A percentile compares a stretch with the other conserved stretches of the same genome.
Conservation (phyloP, 1,140 invertebrate species). For the Bombus pyrosoma region DNA sequence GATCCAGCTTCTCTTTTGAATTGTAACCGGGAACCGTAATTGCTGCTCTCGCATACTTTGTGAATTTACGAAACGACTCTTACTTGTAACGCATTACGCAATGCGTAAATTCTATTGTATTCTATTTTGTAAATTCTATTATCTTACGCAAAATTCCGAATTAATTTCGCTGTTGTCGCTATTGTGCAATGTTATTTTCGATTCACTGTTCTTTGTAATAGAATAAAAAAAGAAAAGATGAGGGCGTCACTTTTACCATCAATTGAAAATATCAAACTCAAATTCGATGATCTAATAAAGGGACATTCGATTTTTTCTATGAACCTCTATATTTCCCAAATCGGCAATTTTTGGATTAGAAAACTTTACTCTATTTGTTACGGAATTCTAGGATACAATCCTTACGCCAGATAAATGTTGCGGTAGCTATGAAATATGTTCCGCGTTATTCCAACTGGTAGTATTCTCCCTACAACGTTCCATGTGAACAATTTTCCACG, state of each 20-base stretch:
- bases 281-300: background rate
- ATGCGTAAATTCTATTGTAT: too few species aligned
- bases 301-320: background rate
- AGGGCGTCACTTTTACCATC: too few species aligned
- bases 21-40: background rate
- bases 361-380: background rate
- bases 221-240: background rate
- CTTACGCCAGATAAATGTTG: conserved; percentile 19
- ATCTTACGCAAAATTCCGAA: background rate
- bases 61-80: background rate
- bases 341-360: background rate
- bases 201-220: background rate
- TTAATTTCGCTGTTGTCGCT: background rate
- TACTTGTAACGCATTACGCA: too few species aligned
- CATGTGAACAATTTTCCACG: conserved; percentile 44
- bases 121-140: too few species aligned
- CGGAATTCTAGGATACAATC: background rate
- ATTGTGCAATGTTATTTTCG: too few species aligned
- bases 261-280: background rate
- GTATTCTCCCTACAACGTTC: conserved; percentile 31
- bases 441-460: background rate
- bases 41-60: background rate
- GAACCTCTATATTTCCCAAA: background rate
- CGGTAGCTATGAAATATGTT: conserved; percentile 30
- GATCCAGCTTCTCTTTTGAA: background rate